Evolutionary conservation across 2,113 vertebrate genomes (phyloP).

Genomic region (Motacilla tschutschensis): DNA sequence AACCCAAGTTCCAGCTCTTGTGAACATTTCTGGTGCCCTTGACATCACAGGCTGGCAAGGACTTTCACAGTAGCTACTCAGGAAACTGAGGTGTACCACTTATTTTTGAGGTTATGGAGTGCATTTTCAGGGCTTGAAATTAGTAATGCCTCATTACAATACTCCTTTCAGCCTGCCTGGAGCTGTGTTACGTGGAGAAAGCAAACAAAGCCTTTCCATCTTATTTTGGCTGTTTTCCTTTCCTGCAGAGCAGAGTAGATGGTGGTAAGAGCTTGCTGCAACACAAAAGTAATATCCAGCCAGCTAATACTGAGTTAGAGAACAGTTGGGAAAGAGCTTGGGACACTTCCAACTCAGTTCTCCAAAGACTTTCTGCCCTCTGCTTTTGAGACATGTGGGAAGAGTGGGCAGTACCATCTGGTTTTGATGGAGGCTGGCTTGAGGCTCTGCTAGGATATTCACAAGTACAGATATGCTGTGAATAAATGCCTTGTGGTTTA

Average conservation of each 20-base stretch:
- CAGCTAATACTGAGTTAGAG: constrained; percentile 9
- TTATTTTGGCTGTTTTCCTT: not conserved
- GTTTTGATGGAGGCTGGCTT: constrained; percentile 39
- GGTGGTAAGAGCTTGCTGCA: not conserved
- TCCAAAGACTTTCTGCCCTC: constrained; percentile 40
- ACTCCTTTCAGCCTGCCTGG: not conserved
- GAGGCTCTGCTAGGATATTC: constrained; percentile 36
- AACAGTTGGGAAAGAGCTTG: constrained; percentile 41
- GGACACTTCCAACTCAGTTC: constrained; percentile 43
- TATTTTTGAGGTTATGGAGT: not conserved
- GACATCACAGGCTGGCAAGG: not conserved
- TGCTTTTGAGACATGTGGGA: constrained; percentile 45
- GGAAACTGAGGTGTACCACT: not conserved
- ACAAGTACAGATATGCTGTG: constrained; percentile 31
- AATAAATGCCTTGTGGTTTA: constrained; percentile 40
- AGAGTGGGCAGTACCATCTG: constrained; percentile 67
- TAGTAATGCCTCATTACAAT: not conserved
- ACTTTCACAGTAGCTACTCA: not conserved
- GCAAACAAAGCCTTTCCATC: not conserved
- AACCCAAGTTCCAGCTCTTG: not conserved
- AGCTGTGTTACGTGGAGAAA: not conserved
- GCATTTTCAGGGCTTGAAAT: not conserved
- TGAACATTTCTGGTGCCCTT: not conserved
- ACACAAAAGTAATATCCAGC: not conserved
- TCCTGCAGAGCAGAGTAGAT: not conserved